Evolutionary conservation across 1,140 invertebrate genomes (phyloP).

Genomic region (Prorops nasuta): DNA sequence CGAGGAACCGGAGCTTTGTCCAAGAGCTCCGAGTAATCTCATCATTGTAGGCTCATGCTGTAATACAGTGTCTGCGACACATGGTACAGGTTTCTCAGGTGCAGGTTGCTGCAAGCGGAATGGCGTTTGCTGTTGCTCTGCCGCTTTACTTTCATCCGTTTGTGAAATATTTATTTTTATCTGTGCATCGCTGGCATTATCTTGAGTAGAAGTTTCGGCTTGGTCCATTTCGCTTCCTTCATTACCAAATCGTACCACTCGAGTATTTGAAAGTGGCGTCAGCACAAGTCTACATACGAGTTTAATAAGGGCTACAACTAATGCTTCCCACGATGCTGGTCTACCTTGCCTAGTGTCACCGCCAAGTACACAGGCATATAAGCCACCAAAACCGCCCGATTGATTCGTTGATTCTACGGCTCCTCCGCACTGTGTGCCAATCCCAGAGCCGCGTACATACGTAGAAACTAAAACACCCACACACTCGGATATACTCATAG

Average conservation of each 20-base stretch:
- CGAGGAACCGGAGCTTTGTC: constrained; percentile 68
- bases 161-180: constrained; percentile 57
- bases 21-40: constrained; percentile 73
- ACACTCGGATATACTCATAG: constrained; percentile 73
- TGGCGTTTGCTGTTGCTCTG: constrained; percentile 62
- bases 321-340: constrained; percentile 64
- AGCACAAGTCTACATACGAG: constrained; percentile 69
- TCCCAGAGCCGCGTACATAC: constrained; percentile 44
- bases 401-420: constrained; percentile 42
- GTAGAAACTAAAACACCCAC: constrained; percentile 59
- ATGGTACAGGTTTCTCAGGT: constrained; percentile 57
- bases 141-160: constrained; percentile 78
- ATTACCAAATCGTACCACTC: constrained; percentile 20
- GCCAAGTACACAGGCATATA: constrained; percentile 68
- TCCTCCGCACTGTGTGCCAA: constrained; percentile 46
- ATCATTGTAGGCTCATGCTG: constrained; percentile 80
- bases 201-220: constrained; percentile 22
- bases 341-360: constrained; percentile 61
- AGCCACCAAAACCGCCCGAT: constrained; percentile 60
- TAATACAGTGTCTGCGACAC: constrained; percentile 73
- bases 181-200: constrained; percentile 29
- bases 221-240: constrained; percentile 38
- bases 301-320: constrained; percentile 70
- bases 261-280: constrained; percentile 59
- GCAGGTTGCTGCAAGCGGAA: constrained; percentile 33